Conservation (phyloP, 2,113 vertebrate genomes). For the Cebidichthys violaceus region DNA sequence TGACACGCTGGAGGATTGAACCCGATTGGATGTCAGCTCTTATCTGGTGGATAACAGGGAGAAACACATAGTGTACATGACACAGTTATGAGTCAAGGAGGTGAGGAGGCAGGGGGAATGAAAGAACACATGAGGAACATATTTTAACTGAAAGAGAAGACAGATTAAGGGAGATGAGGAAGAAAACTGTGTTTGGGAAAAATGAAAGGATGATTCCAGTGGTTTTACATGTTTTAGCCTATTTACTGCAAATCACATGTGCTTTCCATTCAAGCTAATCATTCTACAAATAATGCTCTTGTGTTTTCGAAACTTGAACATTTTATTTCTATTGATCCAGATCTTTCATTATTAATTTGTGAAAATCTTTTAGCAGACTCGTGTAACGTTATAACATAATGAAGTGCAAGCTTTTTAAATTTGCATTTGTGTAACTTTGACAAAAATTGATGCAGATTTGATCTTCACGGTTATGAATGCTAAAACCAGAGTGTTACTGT, state of each 20-base stretch:
- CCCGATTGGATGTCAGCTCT: slow-evolving; percentile 10
- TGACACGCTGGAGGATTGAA: slow-evolving; percentile 23
- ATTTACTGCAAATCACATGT: not conserved
- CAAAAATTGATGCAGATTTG: not conserved
- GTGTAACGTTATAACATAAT: not conserved
- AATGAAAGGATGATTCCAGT: not conserved
- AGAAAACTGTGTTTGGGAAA: not conserved
- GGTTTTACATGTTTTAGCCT: not conserved
- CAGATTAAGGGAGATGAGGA: not conserved
- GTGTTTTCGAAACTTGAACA: not conserved
- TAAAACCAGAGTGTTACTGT: not conserved
- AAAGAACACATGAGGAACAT: not conserved
- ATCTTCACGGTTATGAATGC: not conserved
- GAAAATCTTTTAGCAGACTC: not conserved
- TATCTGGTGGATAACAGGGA: slow-evolving; percentile 27
- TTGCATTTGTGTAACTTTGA: not conserved
- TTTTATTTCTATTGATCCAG: not conserved
- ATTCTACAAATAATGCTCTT: not conserved
- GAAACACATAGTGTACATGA: not conserved
- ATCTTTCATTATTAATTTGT: not conserved
- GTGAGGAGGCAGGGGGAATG: not conserved
- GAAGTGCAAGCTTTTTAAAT: not conserved
- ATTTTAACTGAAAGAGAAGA: not conserved
- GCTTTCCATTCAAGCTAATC: not conserved
- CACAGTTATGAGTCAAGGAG: not conserved